Base-by-base conservation (phyloP, 2,888 invertebrate genomes). In the Liposcelis brunnea region DNA sequence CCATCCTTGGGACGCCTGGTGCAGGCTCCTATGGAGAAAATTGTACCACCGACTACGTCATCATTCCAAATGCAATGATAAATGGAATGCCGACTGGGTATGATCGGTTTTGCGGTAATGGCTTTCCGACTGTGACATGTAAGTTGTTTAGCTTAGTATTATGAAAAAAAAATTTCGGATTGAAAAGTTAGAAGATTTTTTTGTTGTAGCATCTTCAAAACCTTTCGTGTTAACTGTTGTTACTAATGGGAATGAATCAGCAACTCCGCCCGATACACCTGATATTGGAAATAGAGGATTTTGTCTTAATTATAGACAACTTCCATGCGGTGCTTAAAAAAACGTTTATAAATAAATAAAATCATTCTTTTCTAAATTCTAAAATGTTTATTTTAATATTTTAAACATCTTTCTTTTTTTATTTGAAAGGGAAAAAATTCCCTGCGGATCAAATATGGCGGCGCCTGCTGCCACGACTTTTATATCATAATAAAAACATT, bases 201-300 rank as follows among this genome's bases (percentile, higher is more conserved):
- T n/a, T n/a, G n/a, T n/a, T n/a, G n/a, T 63, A 79, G 79, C 70
- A 43, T 67, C 62, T 31, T 65, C 73, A 0, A 75, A 73, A 51
- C 85, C 85, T 0, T 85, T 83, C 61, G 76, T 80, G 0, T 57
- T 86, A 44, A 80, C 77, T 49, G 77, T 79, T 2, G 75, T 80
- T 2, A 81, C 80, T 0, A 66, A 80, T 57, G 70, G 52, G 1
- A 67, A 72, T 52, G 79, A 80, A 58, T 19, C 51, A 10, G 64
- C 63, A 1, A 66, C 65, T 0, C 59, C 65, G 0, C 53, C 58
- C 1, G 59, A 61, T 0, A 61, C 68, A 5, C 65, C 69, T 2
- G 83, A 84, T 55, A 68, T 74, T 48, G 76, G 74, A 21, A 85
- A 84, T 61, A 65, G 79, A 49, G 86, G 86, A 12, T 86, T 85